Evolutionary conservation across 2,888 invertebrate genomes (phyloP), one percentile per base, ranked within the genome.

Genomic region (Tachystola acroxantha): DNA sequence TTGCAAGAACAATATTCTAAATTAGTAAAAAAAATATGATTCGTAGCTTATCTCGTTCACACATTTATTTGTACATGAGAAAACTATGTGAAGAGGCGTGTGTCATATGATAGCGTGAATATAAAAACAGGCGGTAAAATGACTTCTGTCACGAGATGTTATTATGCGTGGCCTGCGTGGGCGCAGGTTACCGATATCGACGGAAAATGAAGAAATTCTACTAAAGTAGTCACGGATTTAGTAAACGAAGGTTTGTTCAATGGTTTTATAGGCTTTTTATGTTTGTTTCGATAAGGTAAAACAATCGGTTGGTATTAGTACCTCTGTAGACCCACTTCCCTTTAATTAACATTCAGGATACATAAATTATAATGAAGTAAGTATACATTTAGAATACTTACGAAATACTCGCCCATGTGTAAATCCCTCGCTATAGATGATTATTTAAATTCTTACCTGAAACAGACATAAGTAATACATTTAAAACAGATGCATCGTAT

Each of bases 61-160:
- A 45, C 20, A 48, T 40, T 29, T 43, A 35, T n/a, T n/a, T n/a
- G n/a, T n/a, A n/a, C n/a, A n/a, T n/a, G n/a, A n/a, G n/a, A 42
- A 34, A 34, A 26, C 30, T 10, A 19, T 30, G 16, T 12, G 9
- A 35, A 22, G 45, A 48, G 45, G 45, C 44, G 46, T 43, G 39
- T 43, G 48, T 53, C 45, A 53, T 37, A 34, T 45, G 45, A 46
- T 37, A 44, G 40, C 49, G 53, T 61, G 63, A 58, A 68, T 65
- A 69, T 65, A 70, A 74, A n/a, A 68, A 64, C 62, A 63, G 53
- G 61, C 61, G 62, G 63, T 27, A 57, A 54, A 57, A 59, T 54
- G 45, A 64, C 72, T 71, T 59, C 74, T 60, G 68, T 57, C 45
- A 39, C 41, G 52, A 43, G 36, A 47, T 25, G 20, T 10, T 46